Evolutionary conservation across 1,140 invertebrate species (phyloP).

Genomic region (Cotesia vestalis): DNA sequence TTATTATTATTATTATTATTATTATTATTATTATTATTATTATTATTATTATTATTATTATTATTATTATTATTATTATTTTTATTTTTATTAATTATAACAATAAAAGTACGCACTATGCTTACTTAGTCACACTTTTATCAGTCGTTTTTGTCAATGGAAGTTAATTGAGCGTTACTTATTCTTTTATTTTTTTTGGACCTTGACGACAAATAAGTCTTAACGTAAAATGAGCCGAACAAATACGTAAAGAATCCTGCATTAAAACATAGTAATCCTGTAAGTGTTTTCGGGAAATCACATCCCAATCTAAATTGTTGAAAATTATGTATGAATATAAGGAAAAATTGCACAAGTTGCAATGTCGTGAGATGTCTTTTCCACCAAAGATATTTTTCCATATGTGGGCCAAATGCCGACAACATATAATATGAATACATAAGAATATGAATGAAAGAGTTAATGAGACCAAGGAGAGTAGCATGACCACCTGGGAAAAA

Average conservation of each 20-base stretch:
- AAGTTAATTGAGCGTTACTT: slow-evolving; percentile 9
- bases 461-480: slow-evolving; percentile 84
- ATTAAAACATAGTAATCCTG: slow-evolving; percentile 76
- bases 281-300: slow-evolving; percentile 74
- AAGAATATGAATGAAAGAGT: slow-evolving; percentile 84
- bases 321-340: slow-evolving; percentile 78
- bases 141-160: slow-evolving; percentile 18
- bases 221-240: slow-evolving; percentile 84
- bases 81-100: too few species aligned
- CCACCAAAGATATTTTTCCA: slow-evolving; percentile 92
- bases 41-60: too few species aligned
- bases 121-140: not conserved
- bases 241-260: slow-evolving; percentile 83
- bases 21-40: too few species aligned
- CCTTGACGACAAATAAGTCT: slow-evolving; percentile 70
- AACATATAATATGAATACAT: slow-evolving; percentile 90
- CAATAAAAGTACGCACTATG: not conserved
- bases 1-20: too few species aligned
- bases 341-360: slow-evolving; percentile 86
- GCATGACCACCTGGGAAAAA: slow-evolving; percentile 82
- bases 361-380: slow-evolving; percentile 88
- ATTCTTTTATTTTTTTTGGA: slow-evolving; percentile 23
- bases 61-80: too few species aligned
- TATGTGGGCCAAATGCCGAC: slow-evolving; percentile 80
- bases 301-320: slow-evolving; percentile 73